Conservation (phyloP, 2,888 invertebrate genomes). For the Cerceris ruficornis region DNA sequence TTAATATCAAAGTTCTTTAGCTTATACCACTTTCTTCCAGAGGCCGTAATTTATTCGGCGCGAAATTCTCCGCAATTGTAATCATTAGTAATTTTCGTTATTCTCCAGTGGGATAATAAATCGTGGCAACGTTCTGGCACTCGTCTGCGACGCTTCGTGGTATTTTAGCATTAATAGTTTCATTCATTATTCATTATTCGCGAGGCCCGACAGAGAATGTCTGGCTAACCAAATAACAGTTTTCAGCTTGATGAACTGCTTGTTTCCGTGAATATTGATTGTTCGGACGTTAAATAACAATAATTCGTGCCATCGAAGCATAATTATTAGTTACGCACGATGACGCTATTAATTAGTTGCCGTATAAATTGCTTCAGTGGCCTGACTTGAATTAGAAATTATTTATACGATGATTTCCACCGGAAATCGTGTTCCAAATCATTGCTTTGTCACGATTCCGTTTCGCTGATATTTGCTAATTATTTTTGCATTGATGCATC, state of each 20-base stretch:
- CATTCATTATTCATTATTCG: neutral
- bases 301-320: constrained; percentile 2
- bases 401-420: neutral
- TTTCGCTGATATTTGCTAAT: neutral
- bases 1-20: too few relatives aligned
- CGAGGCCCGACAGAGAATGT: neutral
- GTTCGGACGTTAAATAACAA: constrained; percentile 7
- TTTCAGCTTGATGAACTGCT: neutral
- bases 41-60: too few relatives aligned
- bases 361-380: constrained; percentile 7
- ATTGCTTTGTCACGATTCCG: neutral
- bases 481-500: neutral
- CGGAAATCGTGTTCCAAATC: neutral
- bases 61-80: too few relatives aligned
- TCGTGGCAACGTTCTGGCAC: too few relatives aligned
- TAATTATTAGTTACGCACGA: constrained; percentile 10
- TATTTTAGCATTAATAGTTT: too few relatives aligned
- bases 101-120: too few relatives aligned
- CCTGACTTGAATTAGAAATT: constrained; percentile 9
- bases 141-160: too few relatives aligned
- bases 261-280: constrained; percentile 2
- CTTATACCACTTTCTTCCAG: too few relatives aligned
- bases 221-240: neutral
- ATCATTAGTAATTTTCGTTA: too few relatives aligned
- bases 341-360: constrained; percentile 15